Base-by-base conservation (phyloP, 2,888 invertebrate genomes). In the Apotomis capreana region DNA sequence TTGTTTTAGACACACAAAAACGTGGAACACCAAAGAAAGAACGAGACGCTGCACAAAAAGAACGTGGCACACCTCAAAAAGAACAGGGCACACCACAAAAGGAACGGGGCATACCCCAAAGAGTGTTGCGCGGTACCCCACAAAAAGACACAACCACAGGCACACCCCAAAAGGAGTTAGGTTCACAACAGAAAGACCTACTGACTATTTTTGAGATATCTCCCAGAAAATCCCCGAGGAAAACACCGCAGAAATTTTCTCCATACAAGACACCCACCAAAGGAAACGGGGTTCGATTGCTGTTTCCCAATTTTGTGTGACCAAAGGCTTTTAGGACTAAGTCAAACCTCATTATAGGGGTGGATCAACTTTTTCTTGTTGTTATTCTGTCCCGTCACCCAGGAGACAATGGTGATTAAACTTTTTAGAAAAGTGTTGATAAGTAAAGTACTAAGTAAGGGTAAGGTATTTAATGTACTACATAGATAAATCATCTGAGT, bases 221-320 rank as follows among this genome's bases (percentile, higher is more conserved):
- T 0, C 87, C 87, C 0, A 80, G 89, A 57, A 80, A 86, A 63
- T 89, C 90, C 0, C 91, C 91, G 0, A 84, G 89, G 13, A 91
- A 89, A 70, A 81, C 87, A 0, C 85, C 87, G 0, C 85, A 88
- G 67, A 92, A 91, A 57, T 88, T 79, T 74, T 87, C 90, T 0
- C 90, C 90, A 0, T 89, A 88, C 68, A 88, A 88, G 79, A 87
- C 83, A 70, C 84, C 87, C 0, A 76, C 54, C 3, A 86, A 85
- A 61, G 54, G 49, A 8, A 82, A 81, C 57, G 87, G 87, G n/a
- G 86, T 91, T 3, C 81, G 88, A 65, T 79, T 91, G 8, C 62
- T 91, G n/a, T 92, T 92, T 79, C 88, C 90, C 13, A 70, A 79
- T 58, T 76, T 83, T 12, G 58, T 63, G 59, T 68, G 61, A 71